A percentile compares a stretch with the other conserved stretches of the same genome.
phyloP scores from a whole-genome alignment of 2,888 invertebrate genomes.

The Allacma fusca region DNA sequence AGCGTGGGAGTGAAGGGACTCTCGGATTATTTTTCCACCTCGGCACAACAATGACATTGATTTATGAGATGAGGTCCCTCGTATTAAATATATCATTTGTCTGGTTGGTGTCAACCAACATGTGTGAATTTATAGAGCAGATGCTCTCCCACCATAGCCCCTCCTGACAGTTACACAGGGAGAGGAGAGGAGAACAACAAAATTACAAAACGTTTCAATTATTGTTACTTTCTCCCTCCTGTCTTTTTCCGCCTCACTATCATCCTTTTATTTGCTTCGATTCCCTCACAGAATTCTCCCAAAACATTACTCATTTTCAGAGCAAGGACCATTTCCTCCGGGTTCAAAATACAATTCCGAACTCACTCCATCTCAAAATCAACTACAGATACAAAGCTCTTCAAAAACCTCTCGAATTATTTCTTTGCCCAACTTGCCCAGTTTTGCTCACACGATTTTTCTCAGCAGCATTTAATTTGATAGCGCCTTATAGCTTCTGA shows the following conservation, averaged over 20 bases:
- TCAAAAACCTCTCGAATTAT: too few species aligned
- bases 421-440: too few species aligned
- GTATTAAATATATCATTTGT: conserved; percentile 40
- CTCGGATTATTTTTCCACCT: conserved; percentile 15
- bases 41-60: conserved; percentile 37
- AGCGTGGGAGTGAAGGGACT: background rate
- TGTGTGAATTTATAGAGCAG: conserved; percentile 37
- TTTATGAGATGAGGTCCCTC: conserved; percentile 35
- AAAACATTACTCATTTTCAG: background rate
- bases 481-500: too few species aligned
- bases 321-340: too few species aligned
- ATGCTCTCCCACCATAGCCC: conserved; percentile 11
- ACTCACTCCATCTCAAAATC: too few species aligned
- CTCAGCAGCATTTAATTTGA: too few species aligned
- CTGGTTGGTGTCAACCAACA: conserved; percentile 39
- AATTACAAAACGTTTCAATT: conserved; percentile 16
- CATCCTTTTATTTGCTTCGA: conserved; percentile 1
- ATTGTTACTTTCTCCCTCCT: conserved; percentile 11
- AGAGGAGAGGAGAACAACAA: background rate
- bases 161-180: background rate
- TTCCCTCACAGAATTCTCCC: background rate
- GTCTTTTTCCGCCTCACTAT: conserved; percentile 10
- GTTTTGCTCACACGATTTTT: too few species aligned
- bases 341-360: too few species aligned
- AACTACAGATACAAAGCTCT: too few species aligned